Evolutionary conservation across 1,140 invertebrate genomes (phyloP), one percentile per base, ranked within the genome.

Genomic region (Dreissena rostriformis): DNA sequence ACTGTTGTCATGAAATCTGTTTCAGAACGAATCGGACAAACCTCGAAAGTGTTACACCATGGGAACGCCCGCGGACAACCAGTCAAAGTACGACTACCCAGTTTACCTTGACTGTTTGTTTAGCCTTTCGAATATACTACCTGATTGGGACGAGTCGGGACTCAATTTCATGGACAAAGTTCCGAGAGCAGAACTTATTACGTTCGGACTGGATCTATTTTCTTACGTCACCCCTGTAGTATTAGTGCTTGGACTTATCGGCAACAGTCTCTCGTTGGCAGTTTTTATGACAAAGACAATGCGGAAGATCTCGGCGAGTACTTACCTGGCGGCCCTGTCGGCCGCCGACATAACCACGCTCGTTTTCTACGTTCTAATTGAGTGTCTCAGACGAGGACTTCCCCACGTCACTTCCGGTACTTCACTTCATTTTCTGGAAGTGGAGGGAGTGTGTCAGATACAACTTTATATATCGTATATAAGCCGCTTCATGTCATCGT

Each of bases 211-310:
- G 6, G 22, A 81, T 61, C 39, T 81, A 5, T 63, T 81, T 22
- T n/a, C 70, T 49, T 81, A 81, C 39, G 24, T 81, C 1, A 81
- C 78, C 12, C 78, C 78, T 8, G 7, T 81, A 19, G 87, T 90
- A 24, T 66, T 92, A 51, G 57, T 89, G 14, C 78, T 91, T 2
- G 91, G 91, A 1, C 76, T 91, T 28, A 66, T 87, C 14, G 91
- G 91, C 17, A 92, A 92, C 81, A 12, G 77, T 24, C 68, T 92
- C 15, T 88, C 87, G 5, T 85, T 91, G 19, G 73, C 78, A n/a
- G 90, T 92, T 28, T 92, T 92, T 76, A 71, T 86, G 63, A 89
- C 88, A 12, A 80, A 83, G 53, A 87, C 86, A 67, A 90, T 92
- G 88, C 83, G 91, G 0, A 82, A 87, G 17, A 78, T 90, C 28